Evolutionary conservation across 2,113 vertebrate species (phyloP).

Genomic region (Tapirus terrestris): DNA sequence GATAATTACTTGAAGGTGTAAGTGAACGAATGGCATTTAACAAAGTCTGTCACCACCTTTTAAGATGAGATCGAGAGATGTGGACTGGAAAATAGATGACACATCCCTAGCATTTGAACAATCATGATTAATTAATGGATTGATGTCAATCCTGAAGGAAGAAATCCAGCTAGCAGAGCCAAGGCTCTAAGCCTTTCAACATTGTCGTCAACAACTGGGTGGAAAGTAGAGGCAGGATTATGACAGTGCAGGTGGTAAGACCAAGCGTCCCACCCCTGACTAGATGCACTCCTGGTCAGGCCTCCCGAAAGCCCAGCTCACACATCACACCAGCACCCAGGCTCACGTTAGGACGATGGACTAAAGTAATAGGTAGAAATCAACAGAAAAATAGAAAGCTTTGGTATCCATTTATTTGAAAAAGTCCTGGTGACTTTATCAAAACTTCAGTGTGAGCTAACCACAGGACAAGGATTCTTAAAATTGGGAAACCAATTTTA

Average conservation of each 20-base stretch:
- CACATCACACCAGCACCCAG: not conserved
- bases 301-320: not conserved
- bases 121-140: not conserved
- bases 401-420: not conserved
- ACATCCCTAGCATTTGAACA: not conserved
- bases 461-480: not conserved
- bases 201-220: not conserved
- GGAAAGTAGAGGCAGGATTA: not conserved
- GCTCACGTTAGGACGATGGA: not conserved
- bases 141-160: not conserved
- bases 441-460: not conserved
- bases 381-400: not conserved
- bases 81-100: not conserved
- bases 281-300: too few species aligned
- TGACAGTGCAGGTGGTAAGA: too few species aligned
- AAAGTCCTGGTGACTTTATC: not conserved
- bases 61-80: not conserved
- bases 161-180: not conserved
- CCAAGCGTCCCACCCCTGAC: not conserved
- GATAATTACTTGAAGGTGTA: not conserved
- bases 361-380: too few species aligned
- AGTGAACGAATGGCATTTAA: not conserved
- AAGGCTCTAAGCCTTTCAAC: not conserved
- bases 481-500: not conserved
- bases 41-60: not conserved